These are phyloP conservation scores for Pardosa pseudoannulata DNA, from an alignment of 2,888 invertebrate species.

Conservation along the genomic window DNA sequence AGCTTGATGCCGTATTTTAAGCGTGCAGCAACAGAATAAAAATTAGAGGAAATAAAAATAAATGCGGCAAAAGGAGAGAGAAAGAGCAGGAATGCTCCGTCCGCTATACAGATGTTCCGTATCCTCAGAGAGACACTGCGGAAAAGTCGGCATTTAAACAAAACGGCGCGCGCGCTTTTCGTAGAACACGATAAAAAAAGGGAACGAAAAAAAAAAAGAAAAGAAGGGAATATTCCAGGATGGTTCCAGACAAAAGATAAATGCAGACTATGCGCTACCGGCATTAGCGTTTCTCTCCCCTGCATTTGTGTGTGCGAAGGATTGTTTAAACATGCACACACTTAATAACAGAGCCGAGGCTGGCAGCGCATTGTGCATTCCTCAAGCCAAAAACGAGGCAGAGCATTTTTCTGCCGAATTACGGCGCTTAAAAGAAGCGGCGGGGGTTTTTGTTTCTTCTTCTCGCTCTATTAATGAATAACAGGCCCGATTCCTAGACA, in stretches of 20 bases:
- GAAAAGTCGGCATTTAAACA: slow-evolving; percentile 1
- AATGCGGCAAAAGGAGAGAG: neutral
- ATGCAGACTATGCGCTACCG: neutral
- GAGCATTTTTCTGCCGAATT: too few relatives aligned
- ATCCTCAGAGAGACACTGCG: neutral
- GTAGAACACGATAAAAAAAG: neutral
- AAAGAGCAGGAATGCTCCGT: neutral
- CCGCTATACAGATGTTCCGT: neutral
- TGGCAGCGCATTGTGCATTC: too few relatives aligned
- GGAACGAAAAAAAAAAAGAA: neutral
- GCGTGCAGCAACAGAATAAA: neutral
- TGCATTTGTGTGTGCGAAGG: neutral
- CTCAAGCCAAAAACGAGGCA: too few relatives aligned
- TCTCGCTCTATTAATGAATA: too few relatives aligned
- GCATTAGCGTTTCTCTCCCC: neutral
- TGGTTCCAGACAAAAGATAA: slow-evolving; percentile 12
- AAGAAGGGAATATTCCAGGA: too few relatives aligned
- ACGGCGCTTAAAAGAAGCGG: too few relatives aligned
- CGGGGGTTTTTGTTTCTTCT: too few relatives aligned
- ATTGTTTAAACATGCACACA: slow-evolving; percentile 24
- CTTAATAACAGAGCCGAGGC: too few relatives aligned
- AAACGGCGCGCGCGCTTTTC: neutral
- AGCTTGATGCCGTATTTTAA: too few relatives aligned
- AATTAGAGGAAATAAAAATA: neutral
- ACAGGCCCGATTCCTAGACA: too few relatives aligned